A percentile compares a stretch with the other conserved stretches of the same genome.
Evolutionary conservation across 2,113 vertebrate genomes (phyloP).

Genomic region (Corythoichthys haematopterus): DNA sequence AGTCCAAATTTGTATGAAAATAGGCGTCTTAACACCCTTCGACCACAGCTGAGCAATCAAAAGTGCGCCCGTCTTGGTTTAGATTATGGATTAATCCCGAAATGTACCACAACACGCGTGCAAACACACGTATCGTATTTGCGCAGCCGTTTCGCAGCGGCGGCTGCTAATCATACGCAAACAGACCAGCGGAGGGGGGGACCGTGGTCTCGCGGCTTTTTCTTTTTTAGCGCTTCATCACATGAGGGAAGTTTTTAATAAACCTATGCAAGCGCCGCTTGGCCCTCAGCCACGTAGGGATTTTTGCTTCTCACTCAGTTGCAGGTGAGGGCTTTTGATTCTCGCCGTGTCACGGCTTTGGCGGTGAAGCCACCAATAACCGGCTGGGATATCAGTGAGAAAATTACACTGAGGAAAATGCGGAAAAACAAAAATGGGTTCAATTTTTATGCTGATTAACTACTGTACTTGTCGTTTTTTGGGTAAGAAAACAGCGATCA

Average conservation of each 20-base stretch:
- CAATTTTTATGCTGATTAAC: too few relatives aligned
- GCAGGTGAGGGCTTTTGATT: conserved; percentile 82
- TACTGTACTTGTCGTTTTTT: too few relatives aligned
- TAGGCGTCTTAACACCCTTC: conserved; percentile 21
- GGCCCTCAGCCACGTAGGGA: conserved; percentile 83
- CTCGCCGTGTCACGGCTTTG: conserved; percentile 78
- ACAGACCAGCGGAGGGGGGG: conserved; percentile 18
- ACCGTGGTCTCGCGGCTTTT: conserved; percentile 4
- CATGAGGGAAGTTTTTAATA: conserved; percentile 29
- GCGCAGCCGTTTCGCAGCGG: conserved; percentile 53
- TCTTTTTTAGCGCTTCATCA: conserved; percentile 38
- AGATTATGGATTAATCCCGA: conserved; percentile 62
- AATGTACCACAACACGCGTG: conserved; percentile 54
- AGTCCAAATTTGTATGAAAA: conserved; percentile 25
- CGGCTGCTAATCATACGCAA: conserved; percentile 56
- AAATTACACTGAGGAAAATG: too few relatives aligned
- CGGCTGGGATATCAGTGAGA: background rate
- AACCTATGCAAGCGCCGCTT: conserved; percentile 77
- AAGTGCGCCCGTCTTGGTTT: conserved; percentile 48
- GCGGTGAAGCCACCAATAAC: conserved; percentile 66
- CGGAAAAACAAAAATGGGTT: too few relatives aligned
- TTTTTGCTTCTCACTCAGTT: conserved; percentile 76
- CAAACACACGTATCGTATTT: conserved; percentile 66
- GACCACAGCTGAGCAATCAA: conserved; percentile 62
- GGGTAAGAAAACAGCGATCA: too few relatives aligned